Conservation (phyloP, 2,888 invertebrate species). For the Philonicus albiceps region DNA sequence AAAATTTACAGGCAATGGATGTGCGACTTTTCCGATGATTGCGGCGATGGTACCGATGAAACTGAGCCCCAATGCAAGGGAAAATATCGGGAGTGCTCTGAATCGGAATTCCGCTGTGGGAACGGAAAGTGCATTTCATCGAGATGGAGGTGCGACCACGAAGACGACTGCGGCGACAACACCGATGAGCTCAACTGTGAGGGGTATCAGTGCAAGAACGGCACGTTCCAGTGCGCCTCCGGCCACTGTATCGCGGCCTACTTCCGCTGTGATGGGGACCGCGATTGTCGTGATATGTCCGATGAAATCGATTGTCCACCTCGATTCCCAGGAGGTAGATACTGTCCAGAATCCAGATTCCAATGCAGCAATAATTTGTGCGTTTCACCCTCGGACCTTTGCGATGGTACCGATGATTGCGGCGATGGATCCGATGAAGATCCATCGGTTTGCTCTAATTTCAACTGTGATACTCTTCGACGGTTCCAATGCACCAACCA, state of each 20-base stretch:
- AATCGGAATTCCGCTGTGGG: slow-evolving; percentile 87
- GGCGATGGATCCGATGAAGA: slow-evolving; percentile 91
- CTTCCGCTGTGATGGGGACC: slow-evolving; percentile 87
- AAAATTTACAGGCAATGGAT: slow-evolving; percentile 75
- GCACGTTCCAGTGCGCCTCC: slow-evolving; percentile 89
- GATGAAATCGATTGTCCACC: slow-evolving; percentile 92
- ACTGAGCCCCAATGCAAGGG: slow-evolving; percentile 81
- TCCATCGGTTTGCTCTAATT: slow-evolving; percentile 79
- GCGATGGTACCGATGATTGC: slow-evolving; percentile 93
- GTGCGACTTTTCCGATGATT: slow-evolving; percentile 97
- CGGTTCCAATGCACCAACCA: slow-evolving; percentile 92
- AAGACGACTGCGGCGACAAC: slow-evolving; percentile 96
- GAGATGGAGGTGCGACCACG: slow-evolving; percentile 94
- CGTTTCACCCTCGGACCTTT: slow-evolving; percentile 86
- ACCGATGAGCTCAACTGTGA: slow-evolving; percentile 88
- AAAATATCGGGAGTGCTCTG: slow-evolving; percentile 88
- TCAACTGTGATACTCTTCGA: slow-evolving; percentile 83
- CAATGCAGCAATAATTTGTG: slow-evolving; percentile 93
- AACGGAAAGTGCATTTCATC: slow-evolving; percentile 92
- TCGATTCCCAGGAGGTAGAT: slow-evolving; percentile 84
- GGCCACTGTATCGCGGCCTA: slow-evolving; percentile 93
- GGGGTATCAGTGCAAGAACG: slow-evolving; percentile 85
- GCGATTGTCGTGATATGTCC: slow-evolving; percentile 88
- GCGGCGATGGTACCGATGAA: slow-evolving; percentile 94
- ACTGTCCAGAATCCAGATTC: slow-evolving; percentile 89